Conservation (phyloP, 2,888 invertebrate species). For the Hypomecis punctinalis region DNA sequence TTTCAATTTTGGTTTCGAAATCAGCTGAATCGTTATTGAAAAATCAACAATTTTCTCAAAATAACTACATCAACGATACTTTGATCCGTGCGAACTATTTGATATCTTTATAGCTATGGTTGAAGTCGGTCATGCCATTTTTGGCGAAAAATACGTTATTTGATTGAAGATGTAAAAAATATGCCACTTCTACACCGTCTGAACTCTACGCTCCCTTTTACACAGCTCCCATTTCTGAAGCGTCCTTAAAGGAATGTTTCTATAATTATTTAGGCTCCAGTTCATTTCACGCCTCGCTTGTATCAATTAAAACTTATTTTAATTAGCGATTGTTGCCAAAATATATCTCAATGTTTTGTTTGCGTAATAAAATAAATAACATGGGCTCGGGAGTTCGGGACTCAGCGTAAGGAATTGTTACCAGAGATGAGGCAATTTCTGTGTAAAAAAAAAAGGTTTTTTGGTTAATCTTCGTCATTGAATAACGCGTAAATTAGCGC, state of each 20-base stretch:
- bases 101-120: too few species aligned
- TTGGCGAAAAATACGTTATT: too few species aligned
- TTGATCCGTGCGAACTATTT: too few species aligned
- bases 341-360: constrained; percentile 16
- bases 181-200: constrained; percentile 33
- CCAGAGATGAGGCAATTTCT: too few species aligned
- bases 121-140: too few species aligned
- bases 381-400: not conserved
- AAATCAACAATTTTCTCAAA: too few species aligned
- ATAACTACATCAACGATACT: too few species aligned
- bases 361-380: constrained; percentile 9
- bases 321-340: constrained; percentile 49
- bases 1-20: too few species aligned
- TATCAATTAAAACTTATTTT: constrained; percentile 59
- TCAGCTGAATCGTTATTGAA: too few species aligned
- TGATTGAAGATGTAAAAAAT: not conserved
- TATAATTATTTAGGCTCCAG: constrained; percentile 61
- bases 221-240: constrained; percentile 50
- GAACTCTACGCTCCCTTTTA: constrained; percentile 36
- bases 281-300: constrained; percentile 59
- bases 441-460: too few species aligned
- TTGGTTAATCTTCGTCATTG: too few species aligned
- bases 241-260: constrained; percentile 55
- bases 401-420: not conserved
- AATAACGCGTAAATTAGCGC: too few species aligned